Evolutionary conservation across 2,888 invertebrate genomes (phyloP), one percentile per base, ranked within the genome.

Genomic region (Merodon equestris): DNA sequence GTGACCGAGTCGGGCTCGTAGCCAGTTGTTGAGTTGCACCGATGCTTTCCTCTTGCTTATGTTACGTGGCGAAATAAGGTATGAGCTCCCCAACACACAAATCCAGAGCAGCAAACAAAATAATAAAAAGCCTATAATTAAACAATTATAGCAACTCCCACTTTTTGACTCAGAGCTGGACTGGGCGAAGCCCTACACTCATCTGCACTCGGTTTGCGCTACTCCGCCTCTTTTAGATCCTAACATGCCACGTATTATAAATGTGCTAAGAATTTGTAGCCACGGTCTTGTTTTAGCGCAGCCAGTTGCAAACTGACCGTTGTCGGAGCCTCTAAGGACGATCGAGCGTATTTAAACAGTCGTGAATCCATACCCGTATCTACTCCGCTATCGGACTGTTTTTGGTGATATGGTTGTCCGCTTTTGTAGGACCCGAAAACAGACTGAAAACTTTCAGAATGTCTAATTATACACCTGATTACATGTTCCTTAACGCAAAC

Each of bases 81-180:
- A 61, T 51, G 53, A 63, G 63, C 63, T 34, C 48, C 19, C 61
- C 67, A 54, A 74, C 75, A 70, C 66, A 84, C 79, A 85, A 82
- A 86, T 86, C 84, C 85, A 85, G 85, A 84, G 84, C 85, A 85
- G 85, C 72, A 68, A 82, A 81, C 74, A 77, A 60, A 81, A 83
- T 76, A 81, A 83, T 76, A 87, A 86, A 87, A 87, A 85, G 87
- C 89, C 88, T 88, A 88, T 88, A 88, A 88, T 88, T 88, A 88
- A 88, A 88, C 88, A 88, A 88, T 88, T 88, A 89, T 87, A 88
- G 88, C 87, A 88, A 88, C 88, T 89, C 88, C 88, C 88, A 87
- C 88, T 88, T 88, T 88, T 85, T 85, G 87, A 87, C 86, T 82
- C 82, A 82, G 85, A 86, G 85, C 86, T 50, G 73, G 63, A 85